These are phyloP conservation scores for Myotis brandtii DNA, from an alignment of 2,113 vertebrate genomes.

Conservation along the genomic window DNA sequence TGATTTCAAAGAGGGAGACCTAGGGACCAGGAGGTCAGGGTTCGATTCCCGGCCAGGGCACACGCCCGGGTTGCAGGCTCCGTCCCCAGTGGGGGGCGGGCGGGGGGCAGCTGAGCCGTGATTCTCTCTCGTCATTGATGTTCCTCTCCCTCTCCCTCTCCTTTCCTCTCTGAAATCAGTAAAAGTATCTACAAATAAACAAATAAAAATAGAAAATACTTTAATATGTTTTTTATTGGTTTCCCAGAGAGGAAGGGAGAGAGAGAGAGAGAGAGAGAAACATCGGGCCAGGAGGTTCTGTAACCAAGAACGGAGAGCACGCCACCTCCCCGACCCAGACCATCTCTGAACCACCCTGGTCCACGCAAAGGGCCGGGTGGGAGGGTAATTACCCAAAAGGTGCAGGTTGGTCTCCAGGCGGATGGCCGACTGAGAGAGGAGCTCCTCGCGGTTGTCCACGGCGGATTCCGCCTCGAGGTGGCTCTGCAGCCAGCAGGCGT, in stretches of 20 bases:
- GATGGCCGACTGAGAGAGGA: conserved; percentile 94
- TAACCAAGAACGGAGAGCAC: background rate
- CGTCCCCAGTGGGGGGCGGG: too few relatives aligned
- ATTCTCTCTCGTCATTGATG: too few relatives aligned
- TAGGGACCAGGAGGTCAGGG: too few relatives aligned
- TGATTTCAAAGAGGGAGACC: background rate
- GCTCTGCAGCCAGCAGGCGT: conserved; percentile 93
- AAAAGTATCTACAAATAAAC: too few relatives aligned
- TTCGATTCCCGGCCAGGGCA: too few relatives aligned
- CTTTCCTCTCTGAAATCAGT: too few relatives aligned
- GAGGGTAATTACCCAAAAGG: conserved; percentile 91
- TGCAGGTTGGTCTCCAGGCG: conserved; percentile 95
- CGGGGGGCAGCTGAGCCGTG: too few relatives aligned
- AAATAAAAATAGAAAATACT: too few relatives aligned
- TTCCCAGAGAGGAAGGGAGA: too few relatives aligned
- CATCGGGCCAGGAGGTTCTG: background rate
- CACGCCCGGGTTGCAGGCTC: too few relatives aligned
- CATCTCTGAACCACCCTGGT: fast-evolving
- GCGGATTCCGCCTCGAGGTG: conserved; percentile 96
- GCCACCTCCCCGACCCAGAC: background rate
- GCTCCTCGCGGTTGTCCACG: conserved; percentile 94
- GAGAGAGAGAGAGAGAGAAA: background rate
- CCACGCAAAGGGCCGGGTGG: fast-evolving
- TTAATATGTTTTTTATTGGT: too few relatives aligned
- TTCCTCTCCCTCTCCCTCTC: too few relatives aligned